These are phyloP conservation scores for Brachionus paranguensis DNA, from an alignment of 1,140 invertebrate species.

Conservation along the genomic window DNA sequence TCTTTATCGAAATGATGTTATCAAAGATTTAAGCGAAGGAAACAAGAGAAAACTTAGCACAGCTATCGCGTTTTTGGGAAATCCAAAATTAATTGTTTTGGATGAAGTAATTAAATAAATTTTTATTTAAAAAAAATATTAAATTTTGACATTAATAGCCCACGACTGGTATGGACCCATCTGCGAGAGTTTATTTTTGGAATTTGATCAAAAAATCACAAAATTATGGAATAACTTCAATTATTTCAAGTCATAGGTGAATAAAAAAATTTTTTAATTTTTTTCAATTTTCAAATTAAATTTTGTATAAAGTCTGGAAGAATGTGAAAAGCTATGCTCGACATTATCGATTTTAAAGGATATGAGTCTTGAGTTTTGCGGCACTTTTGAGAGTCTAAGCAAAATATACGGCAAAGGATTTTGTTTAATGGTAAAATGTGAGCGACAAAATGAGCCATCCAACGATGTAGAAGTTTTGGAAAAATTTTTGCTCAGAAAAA, in stretches of 20 bases:
- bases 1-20: not conserved
- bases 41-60: conserved; percentile 91
- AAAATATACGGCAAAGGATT: conserved; percentile 56
- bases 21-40: conserved; percentile 56
- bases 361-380: conserved; percentile 57
- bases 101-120: conserved; percentile 41
- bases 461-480: conserved; percentile 6
- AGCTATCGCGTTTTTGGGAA: conserved; percentile 73
- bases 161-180: conserved; percentile 57
- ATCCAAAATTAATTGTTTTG: conserved; percentile 46
- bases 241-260: conserved; percentile 34
- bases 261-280: not conserved
- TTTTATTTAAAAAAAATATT: not conserved
- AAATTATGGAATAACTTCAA: conserved; percentile 9
- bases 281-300: not conserved
- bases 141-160: conserved; percentile 46
- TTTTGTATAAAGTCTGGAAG: conserved; percentile 55
- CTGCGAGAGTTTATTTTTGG: conserved; percentile 15
- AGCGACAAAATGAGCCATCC: not conserved
- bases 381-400: conserved; percentile 55
- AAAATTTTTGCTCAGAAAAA: not conserved
- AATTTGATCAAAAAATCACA: conserved; percentile 13
- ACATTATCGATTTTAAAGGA: conserved; percentile 59
- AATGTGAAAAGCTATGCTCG: conserved; percentile 59
- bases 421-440: conserved; percentile 49